phyloP scores from a whole-genome alignment of 2,888 invertebrate species.

The Heliconius aoede region DNA sequence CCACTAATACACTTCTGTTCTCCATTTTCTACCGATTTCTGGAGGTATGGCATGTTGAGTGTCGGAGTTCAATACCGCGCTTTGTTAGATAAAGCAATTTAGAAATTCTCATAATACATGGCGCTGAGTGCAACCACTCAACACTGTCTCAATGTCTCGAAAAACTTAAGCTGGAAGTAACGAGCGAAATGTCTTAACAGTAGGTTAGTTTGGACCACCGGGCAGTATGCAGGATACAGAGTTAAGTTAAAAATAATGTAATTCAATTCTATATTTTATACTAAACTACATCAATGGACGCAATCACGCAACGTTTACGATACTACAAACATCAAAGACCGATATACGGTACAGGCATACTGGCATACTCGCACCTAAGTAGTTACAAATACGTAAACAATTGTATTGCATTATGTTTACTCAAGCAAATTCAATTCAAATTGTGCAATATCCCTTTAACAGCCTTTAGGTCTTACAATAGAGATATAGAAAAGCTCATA shows the following conservation, averaged over 20 bases:
- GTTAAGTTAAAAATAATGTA: too few species aligned
- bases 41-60: too few species aligned
- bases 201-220: not conserved
- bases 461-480: too few species aligned
- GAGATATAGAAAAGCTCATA: not conserved
- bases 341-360: not conserved
- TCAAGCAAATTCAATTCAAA: not conserved
- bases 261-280: too few species aligned
- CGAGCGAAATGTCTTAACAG: not conserved
- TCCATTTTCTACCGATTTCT: too few species aligned
- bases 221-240: not conserved
- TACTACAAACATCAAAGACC: constrained; percentile 3
- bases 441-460: not conserved
- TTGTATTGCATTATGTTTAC: not conserved
- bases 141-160: not conserved
- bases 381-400: constrained; percentile 9
- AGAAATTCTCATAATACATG: not conserved
- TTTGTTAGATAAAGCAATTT: too few species aligned
- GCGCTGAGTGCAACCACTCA: not conserved
- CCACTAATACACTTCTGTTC: too few species aligned
- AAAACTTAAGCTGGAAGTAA: not conserved
- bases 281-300: not conserved
- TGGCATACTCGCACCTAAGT: not conserved
- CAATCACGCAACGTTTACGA: not conserved
- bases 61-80: too few species aligned